These are phyloP conservation scores for Aphrophora alni DNA, from an alignment of 2,888 invertebrate genomes.

Conservation along the genomic window DNA sequence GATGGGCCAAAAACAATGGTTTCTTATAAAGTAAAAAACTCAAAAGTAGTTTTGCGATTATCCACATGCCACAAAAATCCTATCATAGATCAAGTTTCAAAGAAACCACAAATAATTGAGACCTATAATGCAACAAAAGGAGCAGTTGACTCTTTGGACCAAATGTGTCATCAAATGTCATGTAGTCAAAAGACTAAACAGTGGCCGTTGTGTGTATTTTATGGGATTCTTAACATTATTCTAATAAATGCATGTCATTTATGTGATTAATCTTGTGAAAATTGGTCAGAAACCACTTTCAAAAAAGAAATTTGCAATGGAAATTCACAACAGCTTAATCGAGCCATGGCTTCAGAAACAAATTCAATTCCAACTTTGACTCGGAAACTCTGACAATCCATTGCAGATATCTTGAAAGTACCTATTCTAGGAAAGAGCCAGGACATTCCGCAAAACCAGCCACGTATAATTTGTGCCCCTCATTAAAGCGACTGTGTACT, in stretches of 20 bases:
- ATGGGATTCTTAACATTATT: too few relatives aligned
- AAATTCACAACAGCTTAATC: neutral
- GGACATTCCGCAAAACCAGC: neutral
- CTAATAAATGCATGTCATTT: neutral
- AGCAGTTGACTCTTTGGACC: too few relatives aligned
- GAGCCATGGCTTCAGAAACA: conserved; percentile 7
- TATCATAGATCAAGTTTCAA: too few relatives aligned
- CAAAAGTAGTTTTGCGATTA: neutral
- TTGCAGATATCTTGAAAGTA: conserved; percentile 17
- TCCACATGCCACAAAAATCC: neutral
- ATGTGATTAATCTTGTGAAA: neutral
- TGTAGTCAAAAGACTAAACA: too few relatives aligned
- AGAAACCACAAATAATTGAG: too few relatives aligned
- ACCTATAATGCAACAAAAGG: too few relatives aligned
- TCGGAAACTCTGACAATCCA: too few relatives aligned
- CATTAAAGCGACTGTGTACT: neutral
- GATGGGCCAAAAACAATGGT: too few relatives aligned
- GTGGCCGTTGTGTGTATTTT: too few relatives aligned
- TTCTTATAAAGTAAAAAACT: neutral
- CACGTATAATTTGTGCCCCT: neutral
- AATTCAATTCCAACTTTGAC: neutral
- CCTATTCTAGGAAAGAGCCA: conserved; percentile 12
- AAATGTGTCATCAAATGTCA: too few relatives aligned
- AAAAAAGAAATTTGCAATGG: conserved; percentile 1
- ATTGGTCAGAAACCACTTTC: neutral